Percentiles rank a stretch among this genome's conserved stretches.
These are phyloP conservation scores for Potamilus streckersoni DNA, from an alignment of 1,140 invertebrate species.

Conservation along the genomic window DNA sequence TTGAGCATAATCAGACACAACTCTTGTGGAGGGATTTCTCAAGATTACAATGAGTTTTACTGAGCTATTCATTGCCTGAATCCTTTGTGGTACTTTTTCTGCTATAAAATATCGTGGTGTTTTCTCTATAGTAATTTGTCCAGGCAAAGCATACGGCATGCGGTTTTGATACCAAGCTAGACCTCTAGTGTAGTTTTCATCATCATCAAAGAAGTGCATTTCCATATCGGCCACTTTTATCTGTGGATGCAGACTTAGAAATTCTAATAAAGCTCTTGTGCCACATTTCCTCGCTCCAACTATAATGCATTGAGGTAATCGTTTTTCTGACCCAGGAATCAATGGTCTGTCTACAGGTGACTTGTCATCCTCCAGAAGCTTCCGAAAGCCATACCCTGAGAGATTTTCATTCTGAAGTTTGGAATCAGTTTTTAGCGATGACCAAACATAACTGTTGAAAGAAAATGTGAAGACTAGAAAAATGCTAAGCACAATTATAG, in stretches of 20 bases:
- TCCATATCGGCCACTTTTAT: slow-evolving; percentile 53
- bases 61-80: slow-evolving; percentile 88
- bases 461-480: slow-evolving; percentile 10
- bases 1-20: slow-evolving; percentile 94
- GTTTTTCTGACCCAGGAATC: slow-evolving; percentile 12
- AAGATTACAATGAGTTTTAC: slow-evolving; percentile 90
- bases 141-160: slow-evolving; percentile 61
- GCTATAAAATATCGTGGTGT: slow-evolving; percentile 71
- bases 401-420: slow-evolving; percentile 22
- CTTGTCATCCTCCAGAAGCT: slow-evolving; percentile 25
- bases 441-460: slow-evolving; percentile 22
- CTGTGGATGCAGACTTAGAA: slow-evolving; percentile 64
- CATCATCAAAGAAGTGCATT: slow-evolving; percentile 67
- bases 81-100: slow-evolving; percentile 82
- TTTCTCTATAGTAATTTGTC: slow-evolving; percentile 71
- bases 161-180: slow-evolving; percentile 66
- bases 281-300: slow-evolving; percentile 68
- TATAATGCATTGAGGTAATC: slow-evolving; percentile 58
- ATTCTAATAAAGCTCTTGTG: slow-evolving; percentile 65
- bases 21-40: slow-evolving; percentile 89
- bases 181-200: slow-evolving; percentile 64
- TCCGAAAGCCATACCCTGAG: slow-evolving; percentile 30
- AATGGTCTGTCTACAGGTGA: slow-evolving; percentile 11
- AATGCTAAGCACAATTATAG: no score
- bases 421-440: slow-evolving; percentile 12